phyloP scores from a whole-genome alignment of 2,113 vertebrate species.

The Stigmatopora argus region DNA sequence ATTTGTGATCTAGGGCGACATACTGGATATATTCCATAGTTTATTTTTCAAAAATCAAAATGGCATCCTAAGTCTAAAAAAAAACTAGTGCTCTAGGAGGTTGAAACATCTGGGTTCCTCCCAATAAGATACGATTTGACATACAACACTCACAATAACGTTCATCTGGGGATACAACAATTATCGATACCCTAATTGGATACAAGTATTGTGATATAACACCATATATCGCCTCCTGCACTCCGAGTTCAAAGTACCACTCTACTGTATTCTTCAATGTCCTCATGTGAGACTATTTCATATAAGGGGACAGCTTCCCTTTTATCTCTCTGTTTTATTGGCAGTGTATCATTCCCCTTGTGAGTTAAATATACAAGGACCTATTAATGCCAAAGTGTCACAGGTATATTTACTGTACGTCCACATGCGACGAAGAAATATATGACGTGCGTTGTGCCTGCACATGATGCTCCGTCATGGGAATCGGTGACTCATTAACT shows the following conservation, averaged over 20 bases:
- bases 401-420: neutral
- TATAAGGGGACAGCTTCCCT: no score
- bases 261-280: no score
- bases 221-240: no score
- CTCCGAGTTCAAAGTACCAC: no score
- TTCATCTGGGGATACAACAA: no score
- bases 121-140: no score
- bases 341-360: neutral
- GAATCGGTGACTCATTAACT: constrained; percentile 42
- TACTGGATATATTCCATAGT: neutral
- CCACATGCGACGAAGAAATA: neutral
- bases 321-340: neutral
- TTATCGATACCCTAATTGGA: no score
- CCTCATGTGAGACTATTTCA: no score
- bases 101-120: no score
- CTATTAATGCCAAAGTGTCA: neutral
- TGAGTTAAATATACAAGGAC: neutral
- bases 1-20: neutral
- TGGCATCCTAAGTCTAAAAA: neutral
- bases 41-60: neutral
- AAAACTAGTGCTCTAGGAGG: no score
- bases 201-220: no score
- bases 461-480: neutral
- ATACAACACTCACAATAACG: no score
- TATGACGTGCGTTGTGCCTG: neutral